Evolutionary conservation across 2,888 invertebrate species (phyloP).

Genomic region (Nomada lathburiana): DNA sequence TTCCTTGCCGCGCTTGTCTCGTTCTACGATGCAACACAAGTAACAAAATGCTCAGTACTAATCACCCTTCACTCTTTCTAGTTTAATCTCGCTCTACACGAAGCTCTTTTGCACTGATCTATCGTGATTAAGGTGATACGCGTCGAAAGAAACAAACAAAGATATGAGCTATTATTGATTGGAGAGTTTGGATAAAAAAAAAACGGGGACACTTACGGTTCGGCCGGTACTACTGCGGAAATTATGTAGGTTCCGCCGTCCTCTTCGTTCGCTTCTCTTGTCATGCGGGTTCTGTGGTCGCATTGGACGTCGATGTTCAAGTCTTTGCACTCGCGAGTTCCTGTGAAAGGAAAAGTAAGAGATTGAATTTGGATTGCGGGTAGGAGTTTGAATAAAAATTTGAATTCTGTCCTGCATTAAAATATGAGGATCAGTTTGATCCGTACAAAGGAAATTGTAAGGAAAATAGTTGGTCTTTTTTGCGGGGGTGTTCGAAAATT

Average conservation of each 20-base stretch:
- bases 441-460: no score
- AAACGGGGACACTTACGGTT: slow-evolving; percentile 89
- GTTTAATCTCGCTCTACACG: slow-evolving; percentile 6
- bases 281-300: slow-evolving; percentile 89
- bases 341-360: slow-evolving; percentile 79
- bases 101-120: slow-evolving; percentile 1
- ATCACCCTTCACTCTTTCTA: neutral
- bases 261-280: slow-evolving; percentile 86
- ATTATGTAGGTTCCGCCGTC: slow-evolving; percentile 93
- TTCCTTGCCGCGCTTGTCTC: slow-evolving; percentile 94
- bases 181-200: neutral
- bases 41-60: slow-evolving; percentile 69
- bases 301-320: slow-evolving; percentile 96
- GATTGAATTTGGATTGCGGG: neutral
- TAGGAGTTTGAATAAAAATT: no score
- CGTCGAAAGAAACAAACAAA: neutral
- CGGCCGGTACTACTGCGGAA: slow-evolving; percentile 92
- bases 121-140: neutral
- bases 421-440: no score
- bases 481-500: neutral
- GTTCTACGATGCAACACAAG: slow-evolving; percentile 88
- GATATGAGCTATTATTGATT: neutral
- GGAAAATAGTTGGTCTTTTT: no score
- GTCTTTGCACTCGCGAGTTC: slow-evolving; percentile 94
- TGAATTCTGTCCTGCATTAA: neutral